phyloP scores from a whole-genome alignment of 2,113 vertebrate species.

The Todiramphus chloris region DNA sequence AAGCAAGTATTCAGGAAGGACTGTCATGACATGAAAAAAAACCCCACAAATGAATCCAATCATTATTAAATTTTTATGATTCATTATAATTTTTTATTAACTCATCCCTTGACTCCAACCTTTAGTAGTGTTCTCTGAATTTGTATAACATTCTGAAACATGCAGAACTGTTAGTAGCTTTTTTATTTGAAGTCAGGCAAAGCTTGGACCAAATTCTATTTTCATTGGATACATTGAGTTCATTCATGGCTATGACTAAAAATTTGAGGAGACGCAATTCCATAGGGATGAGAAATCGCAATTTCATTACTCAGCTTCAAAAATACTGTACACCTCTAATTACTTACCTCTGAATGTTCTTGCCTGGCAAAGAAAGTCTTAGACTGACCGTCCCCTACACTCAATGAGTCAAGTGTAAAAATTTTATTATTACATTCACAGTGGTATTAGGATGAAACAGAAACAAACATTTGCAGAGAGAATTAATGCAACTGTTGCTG shows the following conservation, averaged over 20 bases:
- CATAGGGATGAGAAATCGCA: neutral
- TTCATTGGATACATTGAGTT: neutral
- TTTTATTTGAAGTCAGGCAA: neutral
- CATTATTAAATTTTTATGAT: neutral
- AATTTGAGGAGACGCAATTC: neutral
- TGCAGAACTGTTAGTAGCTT: neutral
- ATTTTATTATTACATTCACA: neutral
- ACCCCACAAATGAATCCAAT: fast-evolving
- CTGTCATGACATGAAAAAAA: neutral
- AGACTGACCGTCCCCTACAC: neutral
- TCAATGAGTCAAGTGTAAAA: neutral
- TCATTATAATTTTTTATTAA: neutral
- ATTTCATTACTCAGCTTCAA: neutral
- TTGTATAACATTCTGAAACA: neutral
- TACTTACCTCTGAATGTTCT: neutral
- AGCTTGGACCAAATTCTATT: neutral
- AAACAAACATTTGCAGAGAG: neutral
- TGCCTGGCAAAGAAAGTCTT: neutral
- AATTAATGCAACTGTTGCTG: neutral
- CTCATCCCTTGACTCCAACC: neutral
- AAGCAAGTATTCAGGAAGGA: neutral
- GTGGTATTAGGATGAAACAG: neutral
- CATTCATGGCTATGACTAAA: neutral
- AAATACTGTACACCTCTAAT: neutral
- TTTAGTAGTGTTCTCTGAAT: neutral